phyloP scores from a whole-genome alignment of 2,888 invertebrate genomes.

The Coelogynopora nodosa region DNA sequence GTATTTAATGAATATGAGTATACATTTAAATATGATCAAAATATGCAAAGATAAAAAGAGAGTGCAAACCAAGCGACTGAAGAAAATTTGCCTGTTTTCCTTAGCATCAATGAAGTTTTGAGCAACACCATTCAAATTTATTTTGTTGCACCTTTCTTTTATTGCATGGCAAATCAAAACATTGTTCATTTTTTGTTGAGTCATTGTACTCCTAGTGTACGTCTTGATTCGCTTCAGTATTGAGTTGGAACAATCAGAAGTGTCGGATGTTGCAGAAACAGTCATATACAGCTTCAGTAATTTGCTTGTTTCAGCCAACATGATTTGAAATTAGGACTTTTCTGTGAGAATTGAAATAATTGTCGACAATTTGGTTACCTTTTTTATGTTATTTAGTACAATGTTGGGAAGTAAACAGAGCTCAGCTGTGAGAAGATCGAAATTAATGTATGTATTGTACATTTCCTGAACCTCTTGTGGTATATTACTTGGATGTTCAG shows the following conservation, averaged over 20 bases:
- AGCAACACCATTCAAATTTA: background rate
- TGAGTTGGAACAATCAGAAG: background rate
- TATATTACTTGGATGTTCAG: constrained; percentile 18
- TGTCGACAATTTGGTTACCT: background rate
- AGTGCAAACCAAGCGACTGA: background rate
- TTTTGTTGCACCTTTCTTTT: background rate
- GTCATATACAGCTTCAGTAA: background rate
- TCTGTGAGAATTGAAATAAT: background rate
- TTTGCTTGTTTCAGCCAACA: background rate
- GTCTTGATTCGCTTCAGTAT: background rate
- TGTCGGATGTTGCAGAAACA: background rate
- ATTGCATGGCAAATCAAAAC: background rate
- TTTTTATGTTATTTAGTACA: background rate
- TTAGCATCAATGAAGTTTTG: background rate
- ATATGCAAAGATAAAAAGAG: background rate
- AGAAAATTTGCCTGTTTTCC: background rate
- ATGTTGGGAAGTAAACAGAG: background rate
- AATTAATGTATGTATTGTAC: background rate
- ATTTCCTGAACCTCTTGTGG: constrained; percentile 2
- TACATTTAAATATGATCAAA: background rate
- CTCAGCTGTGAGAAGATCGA: background rate
- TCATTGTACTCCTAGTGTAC: background rate
- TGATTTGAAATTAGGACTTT: background rate
- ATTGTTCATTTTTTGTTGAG: background rate
- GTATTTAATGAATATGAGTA: background rate